phyloP scores from a whole-genome alignment of 2,113 vertebrate species.

The Mesitornis unicolor region DNA sequence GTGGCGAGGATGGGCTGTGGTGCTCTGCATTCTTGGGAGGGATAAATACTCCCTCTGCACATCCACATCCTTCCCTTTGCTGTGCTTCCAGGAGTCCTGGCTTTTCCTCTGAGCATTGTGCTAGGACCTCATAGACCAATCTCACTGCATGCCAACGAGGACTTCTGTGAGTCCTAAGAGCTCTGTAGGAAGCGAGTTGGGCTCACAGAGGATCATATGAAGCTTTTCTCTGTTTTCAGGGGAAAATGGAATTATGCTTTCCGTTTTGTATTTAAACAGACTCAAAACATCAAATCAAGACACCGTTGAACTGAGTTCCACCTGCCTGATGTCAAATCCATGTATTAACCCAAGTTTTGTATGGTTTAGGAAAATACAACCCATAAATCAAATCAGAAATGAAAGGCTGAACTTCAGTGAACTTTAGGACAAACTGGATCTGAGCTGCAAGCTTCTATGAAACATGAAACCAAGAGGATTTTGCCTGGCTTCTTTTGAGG shows the following conservation, averaged over 20 bases:
- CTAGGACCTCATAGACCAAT: background rate
- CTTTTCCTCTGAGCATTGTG: background rate
- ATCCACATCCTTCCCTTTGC: background rate
- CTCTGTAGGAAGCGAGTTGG: background rate
- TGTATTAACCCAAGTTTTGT: conserved; percentile 31
- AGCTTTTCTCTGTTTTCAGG: background rate
- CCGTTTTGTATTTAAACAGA: conserved; percentile 42
- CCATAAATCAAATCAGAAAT: background rate
- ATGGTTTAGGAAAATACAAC: background rate
- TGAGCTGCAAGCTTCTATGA: conserved; percentile 19
- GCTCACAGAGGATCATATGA: background rate
- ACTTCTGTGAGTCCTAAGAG: background rate
- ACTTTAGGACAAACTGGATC: conserved; percentile 27
- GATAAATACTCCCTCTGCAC: background rate
- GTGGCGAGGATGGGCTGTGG: background rate
- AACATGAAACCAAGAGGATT: conserved; percentile 30
- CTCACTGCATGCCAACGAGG: background rate
- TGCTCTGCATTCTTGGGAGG: background rate
- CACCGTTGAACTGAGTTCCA: background rate
- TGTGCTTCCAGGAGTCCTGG: background rate
- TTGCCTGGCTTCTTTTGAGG: conserved; percentile 23
- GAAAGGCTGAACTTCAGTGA: conserved; percentile 47
- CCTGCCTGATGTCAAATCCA: conserved; percentile 40
- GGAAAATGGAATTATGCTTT: background rate
- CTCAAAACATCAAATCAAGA: conserved; percentile 24